Evolutionary conservation across 2,888 invertebrate genomes (phyloP), one percentile per base, ranked within the genome.

Genomic region (Scaptomyza cyrtandrae): DNA sequence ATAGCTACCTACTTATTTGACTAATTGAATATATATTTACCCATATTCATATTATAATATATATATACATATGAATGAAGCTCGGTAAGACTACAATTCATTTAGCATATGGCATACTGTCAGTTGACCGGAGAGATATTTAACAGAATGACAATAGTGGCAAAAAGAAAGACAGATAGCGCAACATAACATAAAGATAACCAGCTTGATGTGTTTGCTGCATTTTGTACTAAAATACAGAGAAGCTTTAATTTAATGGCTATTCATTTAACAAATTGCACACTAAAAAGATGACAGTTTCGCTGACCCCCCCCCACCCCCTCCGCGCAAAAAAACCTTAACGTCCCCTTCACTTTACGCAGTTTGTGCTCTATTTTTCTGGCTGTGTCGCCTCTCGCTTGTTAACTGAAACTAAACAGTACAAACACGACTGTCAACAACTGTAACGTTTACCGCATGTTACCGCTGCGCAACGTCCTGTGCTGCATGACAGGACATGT

Each of bases 321-420:
- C n/a, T n/a, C n/a, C n/a, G n/a, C n/a, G n/a, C n/a, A n/a, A n/a
- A n/a, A n/a, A n/a, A 29, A 6, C 29, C 29, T 7, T 24, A 5
- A 24, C 24, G 24, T 24, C 24, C 6, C 29, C 29, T 5, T 6
- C 29, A 29, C 29, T 29, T 7, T 29, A 7, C 7, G 39, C 14
- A 16, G 16, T 4, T 11, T 13, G 31, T n/a, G n/a, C 9, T 13
- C 13, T 33, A 54, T 74, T 75, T 75, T 75, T 78, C 78, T 78
- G 75, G 78, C 78, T 60, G 16, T 52, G 78, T 68, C 57, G 75
- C 57, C 61, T 62, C 59, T 80, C 66, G 64, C 86, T 71, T 84
- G 85, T 85, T 85, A 87, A 87, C 88, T 85, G 85, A 87, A 89
- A 85, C 88, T 85, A 87, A 89, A 85, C 88, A 88, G 87, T 70